These are phyloP conservation scores for Maconellicoccus hirsutus DNA, from an alignment of 1,140 invertebrate species.

Conservation along the genomic window DNA sequence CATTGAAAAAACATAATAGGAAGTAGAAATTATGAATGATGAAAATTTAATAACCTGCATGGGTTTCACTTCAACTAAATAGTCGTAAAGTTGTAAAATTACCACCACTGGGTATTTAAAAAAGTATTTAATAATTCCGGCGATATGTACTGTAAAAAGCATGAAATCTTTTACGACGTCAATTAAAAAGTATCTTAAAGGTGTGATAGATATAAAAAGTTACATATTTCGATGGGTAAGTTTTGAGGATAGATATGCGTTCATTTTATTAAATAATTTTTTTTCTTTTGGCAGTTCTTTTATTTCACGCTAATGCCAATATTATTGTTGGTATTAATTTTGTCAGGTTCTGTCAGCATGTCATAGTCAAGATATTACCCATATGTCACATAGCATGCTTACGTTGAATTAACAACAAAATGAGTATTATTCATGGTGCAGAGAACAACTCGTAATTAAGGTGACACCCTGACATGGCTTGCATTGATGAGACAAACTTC, in stretches of 20 bases:
- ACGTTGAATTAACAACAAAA: background rate
- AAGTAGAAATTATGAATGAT: no score
- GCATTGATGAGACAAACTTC: background rate
- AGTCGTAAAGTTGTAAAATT: no score
- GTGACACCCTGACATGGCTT: background rate
- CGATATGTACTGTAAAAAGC: no score
- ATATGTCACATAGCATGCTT: background rate
- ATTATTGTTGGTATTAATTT: constrained; percentile 23
- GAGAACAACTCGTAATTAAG: constrained; percentile 9
- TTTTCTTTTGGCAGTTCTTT: constrained; percentile 12
- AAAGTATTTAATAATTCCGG: no score
- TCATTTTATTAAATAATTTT: background rate
- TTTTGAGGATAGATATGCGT: background rate
- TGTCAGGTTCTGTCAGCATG: constrained; percentile 15
- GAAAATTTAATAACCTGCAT: no score
- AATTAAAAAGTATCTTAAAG: no score
- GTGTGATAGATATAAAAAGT: background rate
- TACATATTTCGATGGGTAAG: background rate
- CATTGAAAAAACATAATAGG: no score
- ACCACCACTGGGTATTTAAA: no score
- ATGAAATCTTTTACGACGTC: no score
- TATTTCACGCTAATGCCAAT: constrained; percentile 14
- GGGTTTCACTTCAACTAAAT: no score
- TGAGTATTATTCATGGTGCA: background rate
- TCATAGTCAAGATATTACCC: constrained; percentile 6